Evolutionary conservation across 2,797 vertebrate species (phyloP).

Genomic region (Yasuhikotakia modesta): DNA sequence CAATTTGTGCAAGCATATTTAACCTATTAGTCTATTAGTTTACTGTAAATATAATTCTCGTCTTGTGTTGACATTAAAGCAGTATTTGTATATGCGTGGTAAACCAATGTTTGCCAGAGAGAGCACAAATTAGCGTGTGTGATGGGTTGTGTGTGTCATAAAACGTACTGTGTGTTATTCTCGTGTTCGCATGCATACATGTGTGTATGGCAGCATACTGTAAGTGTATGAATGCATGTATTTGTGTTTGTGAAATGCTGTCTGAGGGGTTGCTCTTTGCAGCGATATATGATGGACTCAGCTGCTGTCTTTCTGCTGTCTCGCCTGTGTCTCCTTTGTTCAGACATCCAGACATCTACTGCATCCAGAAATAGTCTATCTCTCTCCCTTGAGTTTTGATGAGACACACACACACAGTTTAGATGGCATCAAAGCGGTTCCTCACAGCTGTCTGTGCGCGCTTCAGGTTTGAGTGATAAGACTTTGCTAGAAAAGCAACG

Average conservation of each 20-base stretch:
- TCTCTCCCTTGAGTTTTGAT: constrained; percentile 41
- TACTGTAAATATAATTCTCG: not conserved
- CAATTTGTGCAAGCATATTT: not conserved
- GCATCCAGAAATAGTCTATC: constrained; percentile 69
- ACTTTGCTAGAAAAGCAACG: not conserved
- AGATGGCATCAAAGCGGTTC: constrained; percentile 45
- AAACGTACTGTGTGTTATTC: not conserved
- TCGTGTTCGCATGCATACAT: not conserved
- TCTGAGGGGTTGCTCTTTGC: constrained; percentile 49
- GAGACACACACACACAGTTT: constrained; percentile 27
- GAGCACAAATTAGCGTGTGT: not conserved
- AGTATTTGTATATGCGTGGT: not conserved
- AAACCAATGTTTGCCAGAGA: not conserved
- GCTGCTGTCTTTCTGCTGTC: constrained; percentile 59
- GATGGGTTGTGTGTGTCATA: not conserved
- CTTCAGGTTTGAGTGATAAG: constrained; percentile 28
- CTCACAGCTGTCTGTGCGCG: constrained; percentile 45
- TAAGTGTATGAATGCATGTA: not conserved
- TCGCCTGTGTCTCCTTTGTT: constrained; percentile 63
- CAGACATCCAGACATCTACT: constrained; percentile 69
- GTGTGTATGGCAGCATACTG: not conserved
- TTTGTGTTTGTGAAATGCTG: constrained; percentile 13
- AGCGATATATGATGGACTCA: constrained; percentile 62
- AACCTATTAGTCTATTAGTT: not conserved
- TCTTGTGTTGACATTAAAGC: not conserved